Percentiles rank a stretch among this genome's conserved stretches.
These are phyloP conservation scores for Xiphias gladius DNA, from an alignment of 2,113 vertebrate genomes.

Conservation along the genomic window DNA sequence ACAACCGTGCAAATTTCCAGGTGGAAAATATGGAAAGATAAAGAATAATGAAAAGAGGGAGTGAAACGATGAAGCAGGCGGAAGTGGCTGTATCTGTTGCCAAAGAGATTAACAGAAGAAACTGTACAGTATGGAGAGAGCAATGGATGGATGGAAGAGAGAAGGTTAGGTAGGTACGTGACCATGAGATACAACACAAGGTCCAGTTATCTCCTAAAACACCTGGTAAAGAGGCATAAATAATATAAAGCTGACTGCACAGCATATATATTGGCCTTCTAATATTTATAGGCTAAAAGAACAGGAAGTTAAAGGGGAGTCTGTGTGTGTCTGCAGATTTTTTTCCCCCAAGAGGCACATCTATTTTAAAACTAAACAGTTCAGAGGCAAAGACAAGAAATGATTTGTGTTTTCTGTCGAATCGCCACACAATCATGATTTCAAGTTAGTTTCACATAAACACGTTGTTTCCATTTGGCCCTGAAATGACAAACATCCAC, in stretches of 20 bases:
- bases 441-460: not conserved
- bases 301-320: not conserved
- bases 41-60: constrained; percentile 37
- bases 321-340: not conserved
- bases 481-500: not conserved
- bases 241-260: constrained; percentile 61
- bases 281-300: constrained; percentile 15
- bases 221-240: constrained; percentile 59
- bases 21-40: constrained; percentile 33
- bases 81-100: constrained; percentile 44
- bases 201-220: constrained; percentile 62
- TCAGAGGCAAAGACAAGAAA: not conserved
- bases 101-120: constrained; percentile 48
- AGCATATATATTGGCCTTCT: constrained; percentile 46
- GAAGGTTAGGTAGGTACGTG: constrained; percentile 47
- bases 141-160: constrained; percentile 27
- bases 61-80: not conserved
- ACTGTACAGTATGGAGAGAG: constrained; percentile 17
- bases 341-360: not conserved
- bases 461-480: not conserved
- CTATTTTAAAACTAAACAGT: not conserved
- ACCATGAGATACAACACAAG: constrained; percentile 58
- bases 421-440: not conserved
- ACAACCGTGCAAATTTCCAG: constrained; percentile 32
- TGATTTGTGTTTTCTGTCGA: not conserved